These are phyloP conservation scores for Philopotamus ludificatus DNA, from an alignment of 1,140 invertebrate genomes.

Conservation along the genomic window DNA sequence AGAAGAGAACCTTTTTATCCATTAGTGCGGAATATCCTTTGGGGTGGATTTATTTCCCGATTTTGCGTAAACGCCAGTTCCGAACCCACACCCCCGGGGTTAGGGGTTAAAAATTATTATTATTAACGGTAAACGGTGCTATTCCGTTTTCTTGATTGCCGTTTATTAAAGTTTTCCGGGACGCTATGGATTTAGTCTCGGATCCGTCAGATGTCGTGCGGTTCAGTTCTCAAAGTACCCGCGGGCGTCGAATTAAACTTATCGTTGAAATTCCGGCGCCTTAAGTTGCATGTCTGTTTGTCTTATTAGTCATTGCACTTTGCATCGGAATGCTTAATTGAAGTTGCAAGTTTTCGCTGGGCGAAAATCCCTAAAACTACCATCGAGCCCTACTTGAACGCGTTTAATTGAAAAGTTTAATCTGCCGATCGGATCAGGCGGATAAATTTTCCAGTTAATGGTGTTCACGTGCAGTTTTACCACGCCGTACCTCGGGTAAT, in stretches of 20 bases:
- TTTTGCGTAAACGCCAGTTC: not conserved
- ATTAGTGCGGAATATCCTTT: not conserved
- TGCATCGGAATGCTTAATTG: conserved; percentile 14
- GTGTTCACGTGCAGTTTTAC: too few relatives aligned
- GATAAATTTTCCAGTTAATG: too few relatives aligned
- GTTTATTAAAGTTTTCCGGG: too few relatives aligned
- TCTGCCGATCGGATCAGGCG: too few relatives aligned
- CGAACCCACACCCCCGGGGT: too few relatives aligned
- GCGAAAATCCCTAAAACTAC: too few relatives aligned
- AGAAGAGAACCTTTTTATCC: not conserved
- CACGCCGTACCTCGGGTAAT: too few relatives aligned
- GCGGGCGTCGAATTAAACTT: conserved; percentile 7
- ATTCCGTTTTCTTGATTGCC: too few relatives aligned
- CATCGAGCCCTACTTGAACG: not conserved
- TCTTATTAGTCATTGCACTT: conserved; percentile 23
- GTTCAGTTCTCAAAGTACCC: not conserved
- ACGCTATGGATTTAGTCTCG: not conserved
- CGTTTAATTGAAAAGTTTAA: not conserved
- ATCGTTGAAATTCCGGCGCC: not conserved
- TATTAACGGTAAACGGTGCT: too few relatives aligned
- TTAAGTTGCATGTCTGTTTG: conserved; percentile 14
- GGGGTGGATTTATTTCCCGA: not conserved
- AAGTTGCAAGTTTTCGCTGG: not conserved
- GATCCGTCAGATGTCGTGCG: conserved; percentile 2
- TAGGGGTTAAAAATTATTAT: not conserved